phyloP scores from a whole-genome alignment of 2,113 vertebrate species.

The Meriones unguiculatus region DNA sequence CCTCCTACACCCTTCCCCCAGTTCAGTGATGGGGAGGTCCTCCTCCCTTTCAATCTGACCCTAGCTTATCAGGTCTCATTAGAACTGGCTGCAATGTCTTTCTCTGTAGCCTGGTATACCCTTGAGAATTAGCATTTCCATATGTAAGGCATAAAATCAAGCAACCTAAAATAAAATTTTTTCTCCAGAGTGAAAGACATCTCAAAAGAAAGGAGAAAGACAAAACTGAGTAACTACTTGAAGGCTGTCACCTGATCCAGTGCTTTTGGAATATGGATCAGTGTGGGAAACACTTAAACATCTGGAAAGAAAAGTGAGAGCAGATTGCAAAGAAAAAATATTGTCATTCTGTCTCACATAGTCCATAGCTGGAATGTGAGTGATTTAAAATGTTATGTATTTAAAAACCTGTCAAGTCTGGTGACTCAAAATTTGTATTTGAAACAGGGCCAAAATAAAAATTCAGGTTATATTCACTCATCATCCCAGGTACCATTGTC shows the following conservation, averaged over 20 bases:
- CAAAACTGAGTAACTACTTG: constrained; percentile 28
- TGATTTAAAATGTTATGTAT: constrained; percentile 46
- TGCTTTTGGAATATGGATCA: background rate
- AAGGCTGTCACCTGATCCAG: constrained; percentile 23
- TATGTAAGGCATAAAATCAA: background rate
- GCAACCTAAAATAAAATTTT: background rate
- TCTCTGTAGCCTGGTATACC: background rate
- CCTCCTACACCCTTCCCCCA: too few species aligned
- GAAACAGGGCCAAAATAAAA: constrained; percentile 1
- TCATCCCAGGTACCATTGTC: background rate
- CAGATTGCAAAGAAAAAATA: constrained; percentile 53
- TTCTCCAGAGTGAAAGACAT: background rate
- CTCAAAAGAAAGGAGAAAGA: background rate
- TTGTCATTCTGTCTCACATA: background rate
- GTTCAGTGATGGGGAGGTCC: too few species aligned
- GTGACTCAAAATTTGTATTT: background rate
- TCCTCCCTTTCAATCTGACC: too few species aligned
- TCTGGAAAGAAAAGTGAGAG: constrained; percentile 66
- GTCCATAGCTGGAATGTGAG: constrained; percentile 26
- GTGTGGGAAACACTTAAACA: constrained; percentile 45
- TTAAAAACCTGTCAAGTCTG: background rate
- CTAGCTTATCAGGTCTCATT: too few species aligned
- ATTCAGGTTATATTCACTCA: background rate
- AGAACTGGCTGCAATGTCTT: too few species aligned
- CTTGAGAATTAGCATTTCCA: background rate